Evolutionary conservation across 2,113 vertebrate species (phyloP).

Genomic region (Syngnathus typhle): DNA sequence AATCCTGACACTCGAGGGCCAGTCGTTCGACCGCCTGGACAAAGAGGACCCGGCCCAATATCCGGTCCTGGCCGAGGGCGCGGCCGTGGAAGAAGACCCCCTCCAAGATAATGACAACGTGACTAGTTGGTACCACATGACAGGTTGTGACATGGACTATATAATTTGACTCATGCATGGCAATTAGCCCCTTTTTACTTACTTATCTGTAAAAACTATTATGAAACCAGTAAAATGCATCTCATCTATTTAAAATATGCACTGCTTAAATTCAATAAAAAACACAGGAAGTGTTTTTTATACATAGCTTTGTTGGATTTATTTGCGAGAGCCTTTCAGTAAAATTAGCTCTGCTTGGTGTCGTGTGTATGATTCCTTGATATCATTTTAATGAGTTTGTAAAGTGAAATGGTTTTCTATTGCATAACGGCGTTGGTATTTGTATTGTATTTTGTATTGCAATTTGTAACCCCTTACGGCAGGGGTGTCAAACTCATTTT

Average conservation of each 20-base stretch:
- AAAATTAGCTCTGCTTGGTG: not conserved
- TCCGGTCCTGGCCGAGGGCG: constrained; percentile 42
- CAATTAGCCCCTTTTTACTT: not conserved
- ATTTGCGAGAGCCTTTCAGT: not conserved
- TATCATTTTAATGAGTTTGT: no score
- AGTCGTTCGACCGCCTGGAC: constrained; percentile 50
- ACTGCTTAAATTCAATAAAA: not conserved
- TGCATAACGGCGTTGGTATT: no score
- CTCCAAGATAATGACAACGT: constrained; percentile 44
- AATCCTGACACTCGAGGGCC: constrained; percentile 57
- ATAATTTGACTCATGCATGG: not conserved
- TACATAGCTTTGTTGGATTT: not conserved
- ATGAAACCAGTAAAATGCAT: not conserved
- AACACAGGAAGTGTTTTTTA: not conserved
- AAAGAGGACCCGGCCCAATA: constrained; percentile 28
- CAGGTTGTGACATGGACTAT: not conserved
- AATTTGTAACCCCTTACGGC: no score
- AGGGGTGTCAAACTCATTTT: no score
- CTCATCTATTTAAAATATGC: not conserved
- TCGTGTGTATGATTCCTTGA: not conserved
- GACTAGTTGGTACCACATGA: not conserved
- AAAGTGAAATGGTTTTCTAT: no score
- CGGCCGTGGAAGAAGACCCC: constrained; percentile 50
- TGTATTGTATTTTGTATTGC: no score
- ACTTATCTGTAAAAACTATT: not conserved